Evolutionary conservation across 2,797 vertebrate genomes (phyloP).

Genomic region (Cottoperca gobio): DNA sequence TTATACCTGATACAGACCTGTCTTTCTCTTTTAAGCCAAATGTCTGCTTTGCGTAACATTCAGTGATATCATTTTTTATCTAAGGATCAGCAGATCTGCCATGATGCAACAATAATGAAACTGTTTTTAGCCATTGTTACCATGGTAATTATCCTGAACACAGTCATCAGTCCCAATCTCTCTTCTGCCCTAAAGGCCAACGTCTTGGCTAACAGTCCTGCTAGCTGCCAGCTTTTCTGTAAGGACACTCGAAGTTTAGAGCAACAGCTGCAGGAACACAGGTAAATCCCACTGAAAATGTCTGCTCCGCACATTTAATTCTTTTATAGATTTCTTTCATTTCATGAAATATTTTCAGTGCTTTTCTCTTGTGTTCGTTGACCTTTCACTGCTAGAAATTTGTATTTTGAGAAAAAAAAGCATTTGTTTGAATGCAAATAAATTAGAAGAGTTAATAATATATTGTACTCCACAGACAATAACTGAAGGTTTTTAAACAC

Average conservation of each 20-base stretch:
- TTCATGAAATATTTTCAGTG: background rate
- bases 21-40: slow-evolving; percentile 8
- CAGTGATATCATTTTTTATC: slow-evolving; percentile 26
- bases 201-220: slow-evolving; percentile 89
- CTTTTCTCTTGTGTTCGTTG: background rate
- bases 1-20: background rate
- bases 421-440: background rate
- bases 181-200: slow-evolving; percentile 85
- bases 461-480: background rate
- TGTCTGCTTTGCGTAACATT: slow-evolving; percentile 12
- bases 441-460: background rate
- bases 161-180: slow-evolving; percentile 54
- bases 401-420: background rate
- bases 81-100: slow-evolving; percentile 13
- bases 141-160: slow-evolving; percentile 36
- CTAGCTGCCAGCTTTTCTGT: slow-evolving; percentile 95
- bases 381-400: background rate
- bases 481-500: background rate
- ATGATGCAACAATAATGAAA: slow-evolving; percentile 9
- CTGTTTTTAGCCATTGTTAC: slow-evolving; percentile 24
- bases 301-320: slow-evolving; percentile 7
- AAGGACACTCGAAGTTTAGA: slow-evolving; percentile 95
- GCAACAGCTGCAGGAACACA: slow-evolving; percentile 98
- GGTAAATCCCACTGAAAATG: slow-evolving; percentile 78
- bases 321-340: background rate